These are phyloP conservation scores for Tubulanus polymorphus DNA, from an alignment of 2,888 invertebrate species.

Conservation along the genomic window DNA sequence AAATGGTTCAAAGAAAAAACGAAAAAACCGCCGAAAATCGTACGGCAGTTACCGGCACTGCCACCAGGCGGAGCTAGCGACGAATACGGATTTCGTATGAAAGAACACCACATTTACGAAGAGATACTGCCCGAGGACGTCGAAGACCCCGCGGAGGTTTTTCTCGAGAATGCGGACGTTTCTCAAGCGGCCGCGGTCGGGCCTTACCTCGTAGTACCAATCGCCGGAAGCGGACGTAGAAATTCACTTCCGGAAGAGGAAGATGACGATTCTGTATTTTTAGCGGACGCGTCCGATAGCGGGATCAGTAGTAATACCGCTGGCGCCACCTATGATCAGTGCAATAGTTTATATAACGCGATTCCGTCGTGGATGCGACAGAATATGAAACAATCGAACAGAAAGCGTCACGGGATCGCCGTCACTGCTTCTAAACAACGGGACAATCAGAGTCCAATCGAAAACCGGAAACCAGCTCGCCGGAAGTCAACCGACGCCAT, in stretches of 20 bases:
- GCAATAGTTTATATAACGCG: not conserved
- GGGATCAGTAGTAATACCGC: not conserved
- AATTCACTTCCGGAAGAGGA: not conserved
- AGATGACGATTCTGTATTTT: not conserved
- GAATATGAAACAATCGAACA: not conserved
- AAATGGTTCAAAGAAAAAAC: not conserved
- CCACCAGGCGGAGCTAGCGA: not conserved
- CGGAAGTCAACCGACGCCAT: too few species aligned
- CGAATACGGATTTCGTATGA: not conserved
- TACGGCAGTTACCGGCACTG: not conserved
- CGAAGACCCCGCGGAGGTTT: not conserved
- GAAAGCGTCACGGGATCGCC: not conserved
- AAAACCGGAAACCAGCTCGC: too few species aligned
- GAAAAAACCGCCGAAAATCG: not conserved
- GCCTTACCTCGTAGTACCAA: not conserved
- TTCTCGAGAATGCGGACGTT: not conserved
- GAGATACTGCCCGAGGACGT: not conserved
- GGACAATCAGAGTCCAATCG: not conserved
- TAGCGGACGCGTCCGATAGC: not conserved
- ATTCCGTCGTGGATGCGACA: not conserved
- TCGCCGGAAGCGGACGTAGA: not conserved
- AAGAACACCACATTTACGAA: not conserved
- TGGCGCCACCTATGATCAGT: not conserved
- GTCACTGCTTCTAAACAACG: not conserved
- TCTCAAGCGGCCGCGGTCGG: not conserved